Evolutionary conservation across 2,797 vertebrate species (phyloP).

Genomic region (Furcifer pardalis): DNA sequence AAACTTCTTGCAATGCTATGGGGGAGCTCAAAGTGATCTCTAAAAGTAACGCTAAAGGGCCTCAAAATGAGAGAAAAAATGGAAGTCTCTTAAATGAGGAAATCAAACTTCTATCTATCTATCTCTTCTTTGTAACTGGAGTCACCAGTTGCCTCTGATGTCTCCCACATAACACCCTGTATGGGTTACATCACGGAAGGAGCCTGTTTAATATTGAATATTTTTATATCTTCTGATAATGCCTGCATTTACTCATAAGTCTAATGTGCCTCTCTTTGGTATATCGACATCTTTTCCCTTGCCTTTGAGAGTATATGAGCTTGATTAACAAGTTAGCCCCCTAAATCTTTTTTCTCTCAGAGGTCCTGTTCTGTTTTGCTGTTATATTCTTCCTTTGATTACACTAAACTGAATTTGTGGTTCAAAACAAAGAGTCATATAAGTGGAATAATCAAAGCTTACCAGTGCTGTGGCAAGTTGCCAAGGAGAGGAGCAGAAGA

Average conservation of each 20-base stretch:
- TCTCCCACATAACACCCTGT: background rate
- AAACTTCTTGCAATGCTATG: too few relatives aligned
- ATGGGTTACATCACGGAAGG: background rate
- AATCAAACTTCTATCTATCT: too few relatives aligned
- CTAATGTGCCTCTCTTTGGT: background rate
- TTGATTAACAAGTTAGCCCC: background rate
- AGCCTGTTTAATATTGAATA: background rate
- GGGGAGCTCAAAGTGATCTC: too few relatives aligned
- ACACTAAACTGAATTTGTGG: background rate
- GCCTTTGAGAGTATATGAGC: background rate
- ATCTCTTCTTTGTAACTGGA: too few relatives aligned
- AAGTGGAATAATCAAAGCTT: background rate
- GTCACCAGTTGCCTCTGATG: too few relatives aligned
- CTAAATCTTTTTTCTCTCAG: too few relatives aligned
- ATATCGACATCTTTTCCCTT: background rate
- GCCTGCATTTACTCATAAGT: background rate
- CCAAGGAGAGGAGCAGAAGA: background rate
- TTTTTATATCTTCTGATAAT: background rate
- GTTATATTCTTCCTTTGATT: background rate
- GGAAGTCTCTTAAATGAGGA: too few relatives aligned
- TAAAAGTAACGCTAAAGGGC: too few relatives aligned
- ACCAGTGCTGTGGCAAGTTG: background rate
- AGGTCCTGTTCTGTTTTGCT: background rate
- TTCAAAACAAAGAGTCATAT: background rate
- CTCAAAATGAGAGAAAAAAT: too few relatives aligned